Evolutionary conservation across 1,140 invertebrate species (phyloP).

Genomic region (Ephestia elutella): DNA sequence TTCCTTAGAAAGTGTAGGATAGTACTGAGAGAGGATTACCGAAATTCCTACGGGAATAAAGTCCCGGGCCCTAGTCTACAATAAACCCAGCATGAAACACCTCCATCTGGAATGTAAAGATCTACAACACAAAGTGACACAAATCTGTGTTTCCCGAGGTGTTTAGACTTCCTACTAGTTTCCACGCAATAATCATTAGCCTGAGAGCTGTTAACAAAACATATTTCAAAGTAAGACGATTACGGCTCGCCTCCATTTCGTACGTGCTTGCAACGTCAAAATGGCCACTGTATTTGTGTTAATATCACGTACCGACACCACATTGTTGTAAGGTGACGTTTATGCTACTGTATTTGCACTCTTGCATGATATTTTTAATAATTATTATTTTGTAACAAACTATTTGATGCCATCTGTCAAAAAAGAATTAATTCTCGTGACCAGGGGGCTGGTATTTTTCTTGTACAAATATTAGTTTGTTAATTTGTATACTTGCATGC

Average conservation of each 20-base stretch:
- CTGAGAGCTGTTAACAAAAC: background rate
- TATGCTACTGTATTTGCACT: background rate
- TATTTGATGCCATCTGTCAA: too few species aligned
- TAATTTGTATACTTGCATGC: too few species aligned
- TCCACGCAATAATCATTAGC: background rate
- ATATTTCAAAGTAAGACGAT: background rate
- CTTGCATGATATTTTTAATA: background rate
- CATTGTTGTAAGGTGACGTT: background rate
- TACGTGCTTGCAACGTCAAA: background rate
- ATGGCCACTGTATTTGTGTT: background rate
- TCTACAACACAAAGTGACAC: too few species aligned
- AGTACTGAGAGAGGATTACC: too few species aligned
- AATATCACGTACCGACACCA: background rate
- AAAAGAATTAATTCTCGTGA: background rate
- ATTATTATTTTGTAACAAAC: too few species aligned
- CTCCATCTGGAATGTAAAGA: too few species aligned
- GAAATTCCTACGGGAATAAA: too few species aligned
- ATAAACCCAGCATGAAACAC: too few species aligned
- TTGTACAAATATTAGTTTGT: too few species aligned
- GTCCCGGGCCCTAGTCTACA: too few species aligned
- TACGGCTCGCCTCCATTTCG: background rate
- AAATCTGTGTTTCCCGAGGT: too few species aligned
- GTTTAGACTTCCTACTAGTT: background rate
- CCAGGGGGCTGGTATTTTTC: background rate
- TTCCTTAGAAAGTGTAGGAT: too few species aligned